Base-by-base conservation (phyloP, 2,113 vertebrate genomes). In the Barnardius zonarius region DNA sequence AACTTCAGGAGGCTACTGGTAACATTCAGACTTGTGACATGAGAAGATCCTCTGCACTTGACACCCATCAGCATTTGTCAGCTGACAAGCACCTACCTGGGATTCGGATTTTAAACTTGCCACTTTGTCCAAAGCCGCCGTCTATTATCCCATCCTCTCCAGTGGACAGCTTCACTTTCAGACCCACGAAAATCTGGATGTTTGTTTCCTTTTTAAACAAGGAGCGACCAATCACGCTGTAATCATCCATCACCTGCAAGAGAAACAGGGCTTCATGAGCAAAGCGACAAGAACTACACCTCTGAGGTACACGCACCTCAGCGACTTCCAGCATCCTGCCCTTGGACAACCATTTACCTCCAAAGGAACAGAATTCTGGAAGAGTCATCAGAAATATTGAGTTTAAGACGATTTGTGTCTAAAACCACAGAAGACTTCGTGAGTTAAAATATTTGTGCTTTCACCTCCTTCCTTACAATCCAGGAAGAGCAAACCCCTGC, bases 171-270 rank as follows among this genome's bases (percentile, higher is more conserved):
- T 95, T 98, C 84, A 99, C 99, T 95, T 98, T 99, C 62, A 99
- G 97, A 48, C 99, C 99, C 96, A 99, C 97, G 41, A 99, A 99
- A 54, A 99, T 98, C 97, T 99, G 99, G 78, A 99, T 98, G 98
- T 99, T 99, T 66, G 99, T 99, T 97, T 99, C 99, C 95, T 99
- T 99, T 97, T 99, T 99, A 97, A 99, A 99, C 86, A 99, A 97
- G 1, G 98, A 99, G 55, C 99, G 99, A 79, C 99, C 99, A 37
- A 99, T 99, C 94, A 99, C 98, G 2, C 98, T 98, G 96, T 98
- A 98, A 97, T 99, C 99, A 13, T 99, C 99, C 11, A 98, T 98
- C 61, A 98, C 98, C 99, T 99, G 88, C 27, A 93, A 95, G 88
- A 95, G 83, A 95, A 82, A 91, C 0, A 39, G 1, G 5, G 9